A percentile compares a stretch with the other conserved stretches of the same genome.
phyloP scores from a whole-genome alignment of 2,113 vertebrate genomes.

The Gallinago undulata region DNA sequence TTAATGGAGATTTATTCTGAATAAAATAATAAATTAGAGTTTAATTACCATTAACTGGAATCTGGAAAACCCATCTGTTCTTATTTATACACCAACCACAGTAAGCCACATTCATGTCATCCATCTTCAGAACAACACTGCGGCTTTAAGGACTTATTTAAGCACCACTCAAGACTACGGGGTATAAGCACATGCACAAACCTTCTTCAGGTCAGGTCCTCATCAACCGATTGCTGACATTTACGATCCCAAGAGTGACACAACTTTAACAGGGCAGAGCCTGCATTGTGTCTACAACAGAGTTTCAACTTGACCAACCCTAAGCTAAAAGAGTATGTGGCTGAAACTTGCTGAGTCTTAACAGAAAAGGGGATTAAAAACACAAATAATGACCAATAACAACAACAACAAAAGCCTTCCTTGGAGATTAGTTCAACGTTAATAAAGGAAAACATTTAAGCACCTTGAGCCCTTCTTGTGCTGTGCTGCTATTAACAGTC shows the following conservation, averaged over 20 bases:
- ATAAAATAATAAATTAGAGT: slow-evolving; percentile 38
- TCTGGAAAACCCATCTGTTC: slow-evolving; percentile 40
- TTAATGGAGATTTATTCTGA: background rate
- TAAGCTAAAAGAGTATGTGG: fast-evolving
- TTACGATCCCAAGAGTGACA: background rate
- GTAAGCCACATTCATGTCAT: background rate
- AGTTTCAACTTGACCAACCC: background rate
- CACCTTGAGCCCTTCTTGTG: background rate
- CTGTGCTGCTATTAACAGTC: background rate
- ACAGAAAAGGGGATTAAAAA: background rate
- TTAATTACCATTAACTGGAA: slow-evolving; percentile 31
- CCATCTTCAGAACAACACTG: background rate
- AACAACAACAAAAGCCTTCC: background rate
- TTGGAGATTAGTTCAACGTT: background rate
- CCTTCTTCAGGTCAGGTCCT: background rate
- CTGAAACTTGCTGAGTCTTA: background rate
- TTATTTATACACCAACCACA: background rate
- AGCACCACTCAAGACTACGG: background rate
- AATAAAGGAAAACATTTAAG: background rate
- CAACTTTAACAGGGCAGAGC: background rate
- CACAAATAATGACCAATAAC: background rate
- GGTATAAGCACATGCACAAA: background rate
- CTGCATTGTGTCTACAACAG: background rate
- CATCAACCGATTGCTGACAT: background rate
- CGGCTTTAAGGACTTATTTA: background rate